phyloP scores from a whole-genome alignment of 2,113 vertebrate genomes.

The Chrysemys picta region DNA sequence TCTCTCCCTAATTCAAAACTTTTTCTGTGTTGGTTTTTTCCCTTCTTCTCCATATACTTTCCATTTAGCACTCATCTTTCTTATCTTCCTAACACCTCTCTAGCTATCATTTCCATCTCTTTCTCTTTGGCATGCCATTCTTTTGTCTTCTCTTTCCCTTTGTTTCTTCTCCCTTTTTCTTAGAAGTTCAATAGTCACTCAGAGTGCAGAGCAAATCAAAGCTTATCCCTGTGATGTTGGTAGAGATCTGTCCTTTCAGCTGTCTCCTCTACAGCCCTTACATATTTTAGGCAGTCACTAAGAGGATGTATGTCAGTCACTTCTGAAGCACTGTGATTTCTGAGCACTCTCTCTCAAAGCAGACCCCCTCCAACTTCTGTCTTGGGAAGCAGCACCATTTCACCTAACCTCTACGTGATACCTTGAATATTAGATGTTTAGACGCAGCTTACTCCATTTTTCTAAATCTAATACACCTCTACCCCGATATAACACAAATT shows the following conservation, averaged over 20 bases:
- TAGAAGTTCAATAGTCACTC: neutral
- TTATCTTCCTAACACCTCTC: neutral
- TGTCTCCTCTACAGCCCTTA: neutral
- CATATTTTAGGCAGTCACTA: constrained; percentile 13
- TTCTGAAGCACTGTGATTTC: neutral
- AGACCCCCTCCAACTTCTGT: neutral
- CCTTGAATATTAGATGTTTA: neutral
- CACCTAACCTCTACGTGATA: neutral
- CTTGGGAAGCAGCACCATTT: neutral
- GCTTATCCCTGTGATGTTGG: neutral
- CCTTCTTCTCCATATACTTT: neutral
- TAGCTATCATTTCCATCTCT: neutral
- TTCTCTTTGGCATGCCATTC: neutral
- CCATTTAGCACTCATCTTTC: neutral
- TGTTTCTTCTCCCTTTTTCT: neutral
- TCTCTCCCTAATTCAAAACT: neutral
- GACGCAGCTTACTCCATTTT: neutral
- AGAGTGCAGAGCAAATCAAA: constrained; percentile 43
- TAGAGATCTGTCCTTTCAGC: neutral
- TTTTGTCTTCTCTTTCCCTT: neutral
- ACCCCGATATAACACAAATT: no score
- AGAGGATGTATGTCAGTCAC: neutral
- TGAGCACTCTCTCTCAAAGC: neutral
- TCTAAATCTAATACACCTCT: neutral
- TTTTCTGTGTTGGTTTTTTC: neutral